phyloP scores from a whole-genome alignment of 92 coral and sea anemone genomes.

The Heliopora coerulea region DNA sequence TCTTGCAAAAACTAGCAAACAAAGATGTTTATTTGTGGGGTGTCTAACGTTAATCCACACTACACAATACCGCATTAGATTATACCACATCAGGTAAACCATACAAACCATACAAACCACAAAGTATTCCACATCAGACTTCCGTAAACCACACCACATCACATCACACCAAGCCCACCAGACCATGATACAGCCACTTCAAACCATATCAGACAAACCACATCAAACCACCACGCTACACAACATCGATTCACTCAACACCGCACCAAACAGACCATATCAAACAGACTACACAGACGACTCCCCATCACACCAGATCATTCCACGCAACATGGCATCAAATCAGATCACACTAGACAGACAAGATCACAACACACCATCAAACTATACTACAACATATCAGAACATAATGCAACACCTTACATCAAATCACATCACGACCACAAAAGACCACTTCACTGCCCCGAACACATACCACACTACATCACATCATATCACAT shows the following conservation, averaged over 20 bases:
- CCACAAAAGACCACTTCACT: too few species aligned
- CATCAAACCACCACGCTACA: too few species aligned
- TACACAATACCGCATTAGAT: neutral
- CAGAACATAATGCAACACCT: neutral
- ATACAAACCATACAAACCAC: neutral
- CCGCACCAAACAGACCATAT: too few species aligned
- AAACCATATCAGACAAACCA: too few species aligned
- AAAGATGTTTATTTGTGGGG: neutral
- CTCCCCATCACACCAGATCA: neutral
- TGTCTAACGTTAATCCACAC: neutral
- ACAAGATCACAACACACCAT: too few species aligned
- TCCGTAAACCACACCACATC: neutral
- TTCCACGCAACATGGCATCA: neutral
- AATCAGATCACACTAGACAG: neutral
- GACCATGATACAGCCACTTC: too few species aligned
- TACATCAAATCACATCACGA: too few species aligned
- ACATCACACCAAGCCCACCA: too few species aligned
- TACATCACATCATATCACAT: too few species aligned
- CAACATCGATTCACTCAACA: too few species aligned
- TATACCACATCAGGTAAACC: neutral
- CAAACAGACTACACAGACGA: too few species aligned
- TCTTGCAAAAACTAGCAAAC: conserved; percentile 78
- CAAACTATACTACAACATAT: neutral
- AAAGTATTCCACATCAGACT: neutral
- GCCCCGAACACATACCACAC: conserved; percentile 79